Conservation (phyloP, 1,140 invertebrate species). For the Eciton burchellii region DNA sequence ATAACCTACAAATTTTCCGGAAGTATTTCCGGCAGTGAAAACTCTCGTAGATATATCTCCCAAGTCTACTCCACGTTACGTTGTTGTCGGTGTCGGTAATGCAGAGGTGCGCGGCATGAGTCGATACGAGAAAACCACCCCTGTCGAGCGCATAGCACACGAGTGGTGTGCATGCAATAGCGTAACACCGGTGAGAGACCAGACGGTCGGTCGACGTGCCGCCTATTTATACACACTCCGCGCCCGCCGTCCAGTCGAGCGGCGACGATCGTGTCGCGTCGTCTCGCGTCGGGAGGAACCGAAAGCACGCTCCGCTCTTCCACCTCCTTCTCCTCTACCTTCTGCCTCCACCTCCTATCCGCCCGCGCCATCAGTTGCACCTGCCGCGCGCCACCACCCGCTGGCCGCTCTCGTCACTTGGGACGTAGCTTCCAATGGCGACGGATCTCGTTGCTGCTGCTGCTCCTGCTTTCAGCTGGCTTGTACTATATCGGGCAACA, state of each 20-base stretch:
- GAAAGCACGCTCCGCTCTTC: conserved; percentile 37
- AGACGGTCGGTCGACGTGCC: conserved; percentile 70
- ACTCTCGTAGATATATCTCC: neutral
- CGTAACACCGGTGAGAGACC: conserved; percentile 64
- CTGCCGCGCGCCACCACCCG: conserved; percentile 45
- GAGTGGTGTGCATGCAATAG: conserved; percentile 65
- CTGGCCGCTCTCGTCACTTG: conserved; percentile 62
- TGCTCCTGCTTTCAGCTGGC: conserved; percentile 23
- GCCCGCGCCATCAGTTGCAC: conserved; percentile 49
- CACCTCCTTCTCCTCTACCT: neutral
- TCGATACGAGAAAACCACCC: conserved; percentile 69
- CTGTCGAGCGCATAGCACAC: conserved; percentile 50
- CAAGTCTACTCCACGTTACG: neutral
- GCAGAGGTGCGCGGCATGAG: conserved; percentile 50
- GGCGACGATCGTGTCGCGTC: conserved; percentile 69
- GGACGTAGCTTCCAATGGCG: conserved; percentile 62
- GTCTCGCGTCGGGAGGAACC: conserved; percentile 63
- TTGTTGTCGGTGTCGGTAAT: conserved; percentile 62
- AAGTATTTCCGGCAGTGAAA: neutral
- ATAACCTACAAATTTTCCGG: conserved; percentile 9
- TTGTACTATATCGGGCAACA: neutral
- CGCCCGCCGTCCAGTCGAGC: conserved; percentile 64
- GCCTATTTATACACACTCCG: conserved; percentile 73
- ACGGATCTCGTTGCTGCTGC: conserved; percentile 19
- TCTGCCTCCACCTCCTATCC: neutral